A percentile compares a stretch with the other conserved stretches of the same genome.
phyloP scores from a whole-genome alignment of 2,888 invertebrate genomes.

The Diarsia brunnea region DNA sequence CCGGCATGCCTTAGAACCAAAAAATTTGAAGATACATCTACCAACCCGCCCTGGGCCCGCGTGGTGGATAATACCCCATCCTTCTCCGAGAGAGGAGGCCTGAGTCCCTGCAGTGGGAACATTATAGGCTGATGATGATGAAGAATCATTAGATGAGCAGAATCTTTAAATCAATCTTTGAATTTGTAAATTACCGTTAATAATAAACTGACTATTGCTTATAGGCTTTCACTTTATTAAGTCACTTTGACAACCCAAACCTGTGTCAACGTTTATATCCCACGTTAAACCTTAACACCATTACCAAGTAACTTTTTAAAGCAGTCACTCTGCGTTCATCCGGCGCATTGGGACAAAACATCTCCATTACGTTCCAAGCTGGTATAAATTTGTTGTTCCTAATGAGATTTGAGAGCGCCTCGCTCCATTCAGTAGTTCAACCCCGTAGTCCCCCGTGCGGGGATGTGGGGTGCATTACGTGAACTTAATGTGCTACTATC shows the following conservation, averaged over 20 bases:
- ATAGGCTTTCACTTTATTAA: not conserved
- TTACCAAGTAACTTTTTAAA: constrained; percentile 45
- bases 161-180: not conserved
- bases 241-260: constrained; percentile 13
- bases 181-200: not conserved
- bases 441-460: constrained; percentile 26
- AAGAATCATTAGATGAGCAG: not conserved
- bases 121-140: no score
- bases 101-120: no score
- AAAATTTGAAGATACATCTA: no score
- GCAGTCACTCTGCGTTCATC: constrained; percentile 50
- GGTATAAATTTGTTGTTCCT: constrained; percentile 66
- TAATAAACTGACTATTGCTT: not conserved
- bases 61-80: no score
- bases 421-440: constrained; percentile 38
- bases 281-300: constrained; percentile 22
- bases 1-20: no score
- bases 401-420: constrained; percentile 66
- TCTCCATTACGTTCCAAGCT: constrained; percentile 53
- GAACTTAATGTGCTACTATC: constrained; percentile 60
- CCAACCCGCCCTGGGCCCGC: no score
- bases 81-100: no score
- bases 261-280: not conserved
- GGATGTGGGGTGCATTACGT: constrained; percentile 59
- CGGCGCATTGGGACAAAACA: constrained; percentile 58